These are phyloP conservation scores for Trigoniulus corallinus DNA, from an alignment of 1,140 invertebrate genomes.

Conservation along the genomic window DNA sequence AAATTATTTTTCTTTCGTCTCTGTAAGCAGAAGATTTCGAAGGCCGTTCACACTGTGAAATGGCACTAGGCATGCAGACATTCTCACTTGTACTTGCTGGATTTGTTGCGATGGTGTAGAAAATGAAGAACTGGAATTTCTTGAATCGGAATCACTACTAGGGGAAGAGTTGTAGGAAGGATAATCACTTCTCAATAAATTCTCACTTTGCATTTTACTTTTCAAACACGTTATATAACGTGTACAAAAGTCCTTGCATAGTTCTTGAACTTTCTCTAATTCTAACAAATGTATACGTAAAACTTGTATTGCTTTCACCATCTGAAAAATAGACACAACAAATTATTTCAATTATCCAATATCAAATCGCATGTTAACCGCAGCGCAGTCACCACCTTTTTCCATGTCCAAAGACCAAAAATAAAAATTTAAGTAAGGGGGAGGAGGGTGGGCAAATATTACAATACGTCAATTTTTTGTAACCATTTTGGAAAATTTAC, in stretches of 20 bases:
- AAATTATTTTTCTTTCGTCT: neutral
- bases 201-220: constrained; percentile 93
- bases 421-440: too few relatives aligned
- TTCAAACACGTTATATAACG: constrained; percentile 89
- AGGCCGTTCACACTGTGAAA: too few relatives aligned
- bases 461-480: too few relatives aligned
- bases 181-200: constrained; percentile 59
- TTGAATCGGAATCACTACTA: constrained; percentile 5
- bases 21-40: too few relatives aligned
- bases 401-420: too few relatives aligned
- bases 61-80: too few relatives aligned
- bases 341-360: too few relatives aligned
- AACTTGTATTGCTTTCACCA: constrained; percentile 96
- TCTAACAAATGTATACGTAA: constrained; percentile 88
- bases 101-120: neutral
- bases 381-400: too few relatives aligned
- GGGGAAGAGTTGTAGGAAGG: constrained; percentile 21
- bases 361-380: too few relatives aligned
- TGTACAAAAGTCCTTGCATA: constrained; percentile 93
- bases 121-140: neutral
- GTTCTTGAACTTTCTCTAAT: constrained; percentile 86
- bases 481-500: too few relatives aligned
- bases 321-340: constrained; percentile 45
- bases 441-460: too few relatives aligned
- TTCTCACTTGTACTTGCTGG: constrained; percentile 3